phyloP scores from a whole-genome alignment of 2,113 vertebrate species.

The Callipepla squamata region DNA sequence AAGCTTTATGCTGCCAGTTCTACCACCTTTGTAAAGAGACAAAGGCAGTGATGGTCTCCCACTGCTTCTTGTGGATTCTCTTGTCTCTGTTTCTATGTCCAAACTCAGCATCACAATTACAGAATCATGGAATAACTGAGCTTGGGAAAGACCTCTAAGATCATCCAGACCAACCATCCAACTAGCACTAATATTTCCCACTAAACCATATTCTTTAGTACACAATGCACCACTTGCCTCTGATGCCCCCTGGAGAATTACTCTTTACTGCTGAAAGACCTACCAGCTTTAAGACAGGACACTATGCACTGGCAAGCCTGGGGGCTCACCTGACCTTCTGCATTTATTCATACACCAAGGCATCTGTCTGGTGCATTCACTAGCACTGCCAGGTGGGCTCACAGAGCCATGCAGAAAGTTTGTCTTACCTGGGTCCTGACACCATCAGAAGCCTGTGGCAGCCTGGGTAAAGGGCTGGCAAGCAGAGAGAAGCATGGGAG shows the following conservation, averaged over 20 bases:
- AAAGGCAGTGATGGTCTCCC: neutral
- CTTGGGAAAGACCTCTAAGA: no score
- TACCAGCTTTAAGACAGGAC: neutral
- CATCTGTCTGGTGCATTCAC: neutral
- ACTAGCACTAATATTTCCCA: no score
- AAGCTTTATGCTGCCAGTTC: neutral
- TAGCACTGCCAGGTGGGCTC: neutral
- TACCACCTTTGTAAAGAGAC: neutral
- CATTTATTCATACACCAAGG: neutral
- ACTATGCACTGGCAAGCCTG: neutral
- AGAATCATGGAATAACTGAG: no score
- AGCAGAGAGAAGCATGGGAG: neutral
- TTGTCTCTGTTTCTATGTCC: rapidly evolving
- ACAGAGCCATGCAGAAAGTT: neutral
- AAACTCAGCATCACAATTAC: neutral
- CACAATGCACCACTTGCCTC: neutral
- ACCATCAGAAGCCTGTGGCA: neutral
- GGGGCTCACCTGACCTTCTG: neutral
- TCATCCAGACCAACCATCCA: no score
- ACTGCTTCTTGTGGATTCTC: rapidly evolving
- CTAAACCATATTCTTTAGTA: no score
- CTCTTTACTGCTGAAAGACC: neutral
- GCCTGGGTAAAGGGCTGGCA: neutral
- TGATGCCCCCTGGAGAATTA: neutral
- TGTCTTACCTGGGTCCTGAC: neutral